Conservation (phyloP, 2,113 vertebrate genomes). For the Zapornia atra region DNA sequence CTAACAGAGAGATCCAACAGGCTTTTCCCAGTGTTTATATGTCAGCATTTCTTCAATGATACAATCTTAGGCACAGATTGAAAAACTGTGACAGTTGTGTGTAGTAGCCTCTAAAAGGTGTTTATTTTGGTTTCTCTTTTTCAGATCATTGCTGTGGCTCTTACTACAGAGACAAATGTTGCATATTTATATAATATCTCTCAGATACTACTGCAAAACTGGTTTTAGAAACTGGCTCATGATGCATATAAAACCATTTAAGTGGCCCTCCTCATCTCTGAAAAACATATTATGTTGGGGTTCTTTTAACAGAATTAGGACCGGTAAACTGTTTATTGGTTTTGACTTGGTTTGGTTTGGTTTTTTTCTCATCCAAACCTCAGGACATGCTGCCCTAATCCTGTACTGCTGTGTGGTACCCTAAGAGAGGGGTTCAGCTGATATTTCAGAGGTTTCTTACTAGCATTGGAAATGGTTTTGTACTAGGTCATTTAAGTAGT, state of each 20-base stretch:
- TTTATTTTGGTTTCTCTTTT: background rate
- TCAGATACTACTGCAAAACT: background rate
- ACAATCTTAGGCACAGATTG: background rate
- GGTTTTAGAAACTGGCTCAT: background rate
- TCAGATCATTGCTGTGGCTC: background rate
- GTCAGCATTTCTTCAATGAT: background rate
- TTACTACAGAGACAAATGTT: background rate
- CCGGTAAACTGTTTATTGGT: constrained; percentile 34
- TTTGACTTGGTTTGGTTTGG: background rate
- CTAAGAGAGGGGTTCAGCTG: background rate
- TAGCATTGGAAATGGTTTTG: constrained; percentile 11
- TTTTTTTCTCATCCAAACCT: constrained; percentile 36
- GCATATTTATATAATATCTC: background rate
- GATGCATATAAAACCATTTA: background rate
- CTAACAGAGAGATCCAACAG: background rate
- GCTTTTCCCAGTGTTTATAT: background rate
- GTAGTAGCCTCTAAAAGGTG: background rate
- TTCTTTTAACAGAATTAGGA: constrained; percentile 59
- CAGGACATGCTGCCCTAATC: constrained; percentile 29
- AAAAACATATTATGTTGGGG: background rate
- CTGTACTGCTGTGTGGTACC: background rate
- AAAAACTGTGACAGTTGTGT: background rate
- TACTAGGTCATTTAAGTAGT: background rate
- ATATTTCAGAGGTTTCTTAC: background rate
- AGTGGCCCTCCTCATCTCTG: background rate